Percentiles rank a stretch among this genome's conserved stretches.
Conservation (phyloP, 2,797 vertebrate species). For the Uromys caudimaculatus region DNA sequence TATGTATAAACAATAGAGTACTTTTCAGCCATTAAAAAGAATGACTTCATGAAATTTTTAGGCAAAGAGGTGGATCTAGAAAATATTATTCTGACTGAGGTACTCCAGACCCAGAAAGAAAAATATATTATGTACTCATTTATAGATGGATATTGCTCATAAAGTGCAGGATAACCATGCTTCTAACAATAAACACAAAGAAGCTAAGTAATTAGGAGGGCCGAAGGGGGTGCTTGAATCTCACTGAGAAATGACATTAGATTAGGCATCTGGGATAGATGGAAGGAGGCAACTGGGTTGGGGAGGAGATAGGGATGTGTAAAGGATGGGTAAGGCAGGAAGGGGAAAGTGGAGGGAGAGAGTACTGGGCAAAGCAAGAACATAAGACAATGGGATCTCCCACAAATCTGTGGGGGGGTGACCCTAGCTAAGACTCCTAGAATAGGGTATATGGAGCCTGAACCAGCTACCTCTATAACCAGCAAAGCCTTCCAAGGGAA, state of each 20-base stretch:
- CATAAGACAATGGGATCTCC: background rate
- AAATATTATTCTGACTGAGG: background rate
- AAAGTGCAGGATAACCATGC: background rate
- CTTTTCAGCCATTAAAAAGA: background rate
- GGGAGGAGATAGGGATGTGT: background rate
- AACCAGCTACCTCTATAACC: background rate
- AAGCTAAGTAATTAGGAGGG: background rate
- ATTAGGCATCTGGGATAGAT: background rate
- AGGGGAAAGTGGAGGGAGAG: background rate
- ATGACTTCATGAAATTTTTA: background rate
- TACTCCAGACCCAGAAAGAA: background rate
- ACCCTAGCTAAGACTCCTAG: background rate
- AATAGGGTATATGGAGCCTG: background rate
- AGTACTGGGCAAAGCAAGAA: background rate
- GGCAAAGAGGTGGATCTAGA: background rate
- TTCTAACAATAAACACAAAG: background rate
- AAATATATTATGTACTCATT: background rate
- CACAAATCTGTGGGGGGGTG: background rate
- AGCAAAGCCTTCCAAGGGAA: background rate
- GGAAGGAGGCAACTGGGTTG: background rate
- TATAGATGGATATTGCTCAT: background rate
- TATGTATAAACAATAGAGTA: background rate
- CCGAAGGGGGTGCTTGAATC: background rate
- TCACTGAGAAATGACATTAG: background rate
- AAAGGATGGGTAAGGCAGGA: background rate